Conservation (phyloP, 1,140 invertebrate species). For the Brachionus plicatilis region DNA sequence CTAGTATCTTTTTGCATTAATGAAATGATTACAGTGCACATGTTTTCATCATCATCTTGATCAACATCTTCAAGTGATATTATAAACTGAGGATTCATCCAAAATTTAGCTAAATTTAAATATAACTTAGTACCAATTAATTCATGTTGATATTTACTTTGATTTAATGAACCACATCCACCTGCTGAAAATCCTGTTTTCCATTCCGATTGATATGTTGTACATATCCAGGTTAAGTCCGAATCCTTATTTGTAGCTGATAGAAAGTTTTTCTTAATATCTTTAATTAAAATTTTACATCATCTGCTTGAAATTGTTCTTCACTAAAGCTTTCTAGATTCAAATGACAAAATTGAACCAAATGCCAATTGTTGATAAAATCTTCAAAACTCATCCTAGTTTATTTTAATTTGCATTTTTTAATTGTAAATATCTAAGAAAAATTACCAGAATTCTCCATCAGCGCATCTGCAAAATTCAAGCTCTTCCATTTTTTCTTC, state of each 20-base stretch:
- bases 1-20: constrained; percentile 39
- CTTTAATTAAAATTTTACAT: neutral
- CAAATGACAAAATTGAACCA: constrained; percentile 40
- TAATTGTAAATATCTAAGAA: neutral
- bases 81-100: constrained; percentile 40
- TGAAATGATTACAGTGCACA: neutral
- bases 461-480: constrained; percentile 56
- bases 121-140: neutral
- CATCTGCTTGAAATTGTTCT: neutral
- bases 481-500: constrained; percentile 79
- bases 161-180: constrained; percentile 33
- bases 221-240: constrained; percentile 11
- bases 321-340: constrained; percentile 19
- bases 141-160: neutral
- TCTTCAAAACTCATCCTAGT: constrained; percentile 40
- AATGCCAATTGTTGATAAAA: constrained; percentile 23
- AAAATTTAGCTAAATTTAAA: constrained; percentile 11
- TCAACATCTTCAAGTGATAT: constrained; percentile 11
- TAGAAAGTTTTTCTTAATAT: neutral
- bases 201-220: constrained; percentile 32
- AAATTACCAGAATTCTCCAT: constrained; percentile 41
- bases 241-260: constrained; percentile 6
- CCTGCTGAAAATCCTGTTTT: constrained; percentile 14
- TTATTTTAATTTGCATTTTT: neutral
- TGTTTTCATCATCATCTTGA: neutral